Evolutionary conservation across 2,113 vertebrate species (phyloP), one percentile per base, ranked within the genome.

Genomic region (Ploceus nigricollis): DNA sequence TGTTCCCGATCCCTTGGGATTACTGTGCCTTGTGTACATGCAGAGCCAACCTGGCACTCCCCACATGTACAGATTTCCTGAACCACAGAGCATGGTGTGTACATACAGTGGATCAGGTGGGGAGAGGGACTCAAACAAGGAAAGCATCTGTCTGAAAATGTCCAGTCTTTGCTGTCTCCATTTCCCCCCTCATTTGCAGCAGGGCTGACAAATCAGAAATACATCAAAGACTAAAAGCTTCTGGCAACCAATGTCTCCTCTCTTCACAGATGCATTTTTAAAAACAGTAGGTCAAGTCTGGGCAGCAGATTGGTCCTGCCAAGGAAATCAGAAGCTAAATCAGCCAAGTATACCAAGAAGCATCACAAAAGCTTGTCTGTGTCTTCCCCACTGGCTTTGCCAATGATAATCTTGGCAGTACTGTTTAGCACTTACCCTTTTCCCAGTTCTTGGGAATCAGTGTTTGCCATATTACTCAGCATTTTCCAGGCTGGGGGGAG

Each of bases 81-180:
- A 11, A 45, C 8, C 0, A 1, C 20, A 47, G 8, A 4, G 18
- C 39, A 63, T 0, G 0, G 12, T 39, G 33, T 33, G 3, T 11
- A 27, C 40, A 60, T 30, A 54, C 30, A 19, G 47, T 18, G n/a
- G 21, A 54, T 40, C 6, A 39, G 44, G 31, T 17, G 40, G 39
- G 47, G 56, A 83, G 31, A 90, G 13, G 37, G 35, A 27, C 30
- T 20, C 70, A 42, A 54, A 75, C n/a, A 89, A 53, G 37, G 48
- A 66, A 54, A 82, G 61, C 47, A 30, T 47, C 60, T 58, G 25
- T 37, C 42, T 77, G 60, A 58, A 81, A 73, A 69, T 4, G 35
- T 17, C 24, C 57, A 69, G 18, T 31, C 45, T 63, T 60, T 72
- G 35, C 66, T 65, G 65, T 25, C 37, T 75, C 48, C 5, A 0